Evolutionary conservation across 2,888 invertebrate species (phyloP).

Genomic region (Ectemnius lituratus): DNA sequence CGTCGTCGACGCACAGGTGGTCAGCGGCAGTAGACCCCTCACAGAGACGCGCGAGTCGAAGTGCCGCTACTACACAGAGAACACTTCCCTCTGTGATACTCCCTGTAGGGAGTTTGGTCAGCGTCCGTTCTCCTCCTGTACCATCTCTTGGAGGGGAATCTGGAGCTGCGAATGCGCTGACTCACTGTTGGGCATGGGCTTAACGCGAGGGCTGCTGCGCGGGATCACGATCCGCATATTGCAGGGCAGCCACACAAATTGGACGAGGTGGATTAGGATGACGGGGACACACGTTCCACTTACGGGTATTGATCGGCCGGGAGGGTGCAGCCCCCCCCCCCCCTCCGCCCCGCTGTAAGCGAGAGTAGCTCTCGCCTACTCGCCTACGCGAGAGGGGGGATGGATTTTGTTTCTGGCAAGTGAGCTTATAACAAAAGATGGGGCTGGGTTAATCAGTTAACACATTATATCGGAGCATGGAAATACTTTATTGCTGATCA

Average conservation of each 20-base stretch:
- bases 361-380: no score
- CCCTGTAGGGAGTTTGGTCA: background rate
- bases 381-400: no score
- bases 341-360: no score
- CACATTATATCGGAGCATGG: no score
- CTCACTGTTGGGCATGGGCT: conserved; percentile 25
- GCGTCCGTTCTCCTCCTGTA: conserved; percentile 31
- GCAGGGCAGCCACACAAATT: conserved; percentile 41
- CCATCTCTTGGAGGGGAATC: conserved; percentile 46
- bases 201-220: no score
- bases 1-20: conserved; percentile 42
- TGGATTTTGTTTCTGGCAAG: no score
- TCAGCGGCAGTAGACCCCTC: conserved; percentile 36
- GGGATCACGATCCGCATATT: conserved; percentile 42
- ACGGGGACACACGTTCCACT: background rate
- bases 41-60: conserved; percentile 38
- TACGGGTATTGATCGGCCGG: no score
- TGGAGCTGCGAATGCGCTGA: conserved; percentile 41
- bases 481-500: no score
- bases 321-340: no score
- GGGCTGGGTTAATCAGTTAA: no score
- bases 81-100: background rate
- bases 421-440: no score
- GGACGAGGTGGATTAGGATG: conserved; percentile 43
- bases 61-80: background rate